A percentile compares a stretch with the other conserved stretches of the same genome.
These are phyloP conservation scores for Myiopsitta monachus DNA, from an alignment of 2,113 vertebrate genomes.

Conservation along the genomic window DNA sequence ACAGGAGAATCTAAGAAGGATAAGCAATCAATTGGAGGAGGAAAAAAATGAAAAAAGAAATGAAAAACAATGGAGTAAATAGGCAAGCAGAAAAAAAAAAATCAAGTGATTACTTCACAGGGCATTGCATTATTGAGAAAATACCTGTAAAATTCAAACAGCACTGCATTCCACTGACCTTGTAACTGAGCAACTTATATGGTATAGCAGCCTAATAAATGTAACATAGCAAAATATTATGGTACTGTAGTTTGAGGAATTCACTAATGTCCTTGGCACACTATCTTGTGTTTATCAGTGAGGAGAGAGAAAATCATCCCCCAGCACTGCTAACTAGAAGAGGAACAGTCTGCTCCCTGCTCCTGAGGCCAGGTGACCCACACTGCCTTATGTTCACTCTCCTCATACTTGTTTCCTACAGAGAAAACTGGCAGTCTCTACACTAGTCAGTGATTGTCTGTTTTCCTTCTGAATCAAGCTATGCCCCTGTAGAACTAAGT, in stretches of 20 bases:
- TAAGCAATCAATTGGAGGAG: background rate
- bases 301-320: background rate
- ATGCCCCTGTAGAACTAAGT: background rate
- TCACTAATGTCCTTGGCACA: background rate
- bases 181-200: background rate
- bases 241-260: background rate
- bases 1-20: background rate
- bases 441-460: no score
- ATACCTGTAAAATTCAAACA: background rate
- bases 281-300: background rate
- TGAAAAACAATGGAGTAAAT: background rate
- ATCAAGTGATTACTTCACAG: background rate
- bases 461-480: background rate
- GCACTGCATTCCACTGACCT: background rate
- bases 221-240: background rate
- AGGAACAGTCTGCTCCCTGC: background rate
- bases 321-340: background rate
- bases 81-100: background rate
- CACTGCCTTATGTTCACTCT: background rate
- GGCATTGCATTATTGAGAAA: background rate
- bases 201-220: background rate
- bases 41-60: background rate
- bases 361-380: background rate
- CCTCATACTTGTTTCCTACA: background rate
- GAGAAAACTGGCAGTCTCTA: background rate